Evolutionary conservation across 2,888 invertebrate species (phyloP), one percentile per base, ranked within the genome.

Genomic region (Zeuzera pyrina): DNA sequence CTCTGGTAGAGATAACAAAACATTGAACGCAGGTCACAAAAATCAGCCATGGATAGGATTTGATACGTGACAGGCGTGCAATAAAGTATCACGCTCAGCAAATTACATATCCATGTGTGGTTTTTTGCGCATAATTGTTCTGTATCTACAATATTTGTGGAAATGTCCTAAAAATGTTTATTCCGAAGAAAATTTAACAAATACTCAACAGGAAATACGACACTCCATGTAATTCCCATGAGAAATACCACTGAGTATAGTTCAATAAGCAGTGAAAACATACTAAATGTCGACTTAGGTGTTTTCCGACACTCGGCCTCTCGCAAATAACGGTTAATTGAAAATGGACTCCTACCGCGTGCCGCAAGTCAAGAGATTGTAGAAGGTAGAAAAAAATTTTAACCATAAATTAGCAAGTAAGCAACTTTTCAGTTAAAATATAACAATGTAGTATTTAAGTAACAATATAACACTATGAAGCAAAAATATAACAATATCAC

Each of bases 281-380:
- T 14, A 12, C 56, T 59, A 65, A 62, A 59, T 54, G 62, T 59
- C 58, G 55, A 42, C 52, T 46, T 46, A 46, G 46, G 45, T 48
- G 57, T 49, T 54, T 49, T 49, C 52, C 49, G 47, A 49, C 51
- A 48, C 52, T 51, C 46, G 30, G 48, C 35, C 47, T 47, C 50
- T 57, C 45, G 62, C 76, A 76, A 73, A 74, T 69, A 72, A 52
- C 56, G 57, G 62, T 68, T 78, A 77, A 76, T 78, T 78, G 78
- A 71, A 76, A 72, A 68, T 46, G 53, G 63, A 59, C 54, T 50
- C 43, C 33, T 34, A n/a, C n/a, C 7, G 23, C 27, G 31, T 33
- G 59, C 60, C 38, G 22, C 45, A 57, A 60, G 45, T 16, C 16
- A 41, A 2, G 30, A 41, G 39, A 34, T 45, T 11, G 41, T 34